A percentile compares a stretch with the other conserved stretches of the same genome.
Conservation (phyloP, 2,888 invertebrate species). For the Anticlea derivata region DNA sequence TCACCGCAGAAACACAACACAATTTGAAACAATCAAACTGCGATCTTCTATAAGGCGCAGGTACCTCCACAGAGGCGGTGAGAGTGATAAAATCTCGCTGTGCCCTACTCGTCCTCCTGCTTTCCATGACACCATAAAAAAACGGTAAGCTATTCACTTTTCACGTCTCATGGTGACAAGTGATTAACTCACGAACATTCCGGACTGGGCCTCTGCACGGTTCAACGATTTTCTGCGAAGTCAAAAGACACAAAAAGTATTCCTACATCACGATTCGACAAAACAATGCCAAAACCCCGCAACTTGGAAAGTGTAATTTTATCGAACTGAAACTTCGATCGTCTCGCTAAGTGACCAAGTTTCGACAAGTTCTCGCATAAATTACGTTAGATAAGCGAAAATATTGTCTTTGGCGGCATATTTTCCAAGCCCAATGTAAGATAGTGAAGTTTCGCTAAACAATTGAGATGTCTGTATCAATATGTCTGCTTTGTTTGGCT, state of each 20-base stretch:
- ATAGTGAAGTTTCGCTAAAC: constrained; percentile 70
- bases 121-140: no score
- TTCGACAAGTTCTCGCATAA: constrained; percentile 77
- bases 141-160: no score
- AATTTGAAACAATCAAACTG: no score
- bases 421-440: constrained; percentile 62
- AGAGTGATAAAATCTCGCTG: no score
- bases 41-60: no score
- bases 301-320: constrained; percentile 55
- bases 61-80: no score
- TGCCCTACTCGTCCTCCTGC: no score
- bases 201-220: no score
- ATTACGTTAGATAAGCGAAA: constrained; percentile 79
- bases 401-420: constrained; percentile 79
- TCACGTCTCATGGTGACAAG: no score
- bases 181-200: no score
- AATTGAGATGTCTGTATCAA: constrained; percentile 57
- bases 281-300: constrained; percentile 36
- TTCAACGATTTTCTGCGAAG: neutral
- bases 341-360: constrained; percentile 68
- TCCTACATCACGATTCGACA: constrained; percentile 16
- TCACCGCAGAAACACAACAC: no score
- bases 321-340: constrained; percentile 60
- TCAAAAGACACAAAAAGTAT: neutral
- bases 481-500: constrained; percentile 37